phyloP scores from a whole-genome alignment of 2,888 invertebrate species.

The Apoda limacodes region DNA sequence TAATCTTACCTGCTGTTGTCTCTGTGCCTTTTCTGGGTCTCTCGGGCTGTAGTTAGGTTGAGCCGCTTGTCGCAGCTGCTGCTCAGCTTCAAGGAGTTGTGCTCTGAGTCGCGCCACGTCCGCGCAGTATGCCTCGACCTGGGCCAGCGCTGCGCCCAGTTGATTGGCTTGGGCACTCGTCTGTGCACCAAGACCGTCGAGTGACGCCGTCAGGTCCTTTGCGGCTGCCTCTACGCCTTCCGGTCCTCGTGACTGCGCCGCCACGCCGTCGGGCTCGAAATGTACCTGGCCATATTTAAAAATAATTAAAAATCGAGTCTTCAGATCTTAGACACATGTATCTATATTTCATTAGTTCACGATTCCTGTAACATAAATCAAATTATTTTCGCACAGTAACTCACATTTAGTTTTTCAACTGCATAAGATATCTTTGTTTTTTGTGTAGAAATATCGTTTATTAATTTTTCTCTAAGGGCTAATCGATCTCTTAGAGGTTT shows the following conservation, averaged over 20 bases:
- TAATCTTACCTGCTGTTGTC: slow-evolving; percentile 88
- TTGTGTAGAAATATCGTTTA: slow-evolving; percentile 89
- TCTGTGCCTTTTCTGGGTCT: slow-evolving; percentile 83
- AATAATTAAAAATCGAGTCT: too few species aligned
- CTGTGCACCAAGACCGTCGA: slow-evolving; percentile 73
- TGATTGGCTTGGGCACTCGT: slow-evolving; percentile 75
- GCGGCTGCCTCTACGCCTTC: slow-evolving; percentile 79
- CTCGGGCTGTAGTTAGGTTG: slow-evolving; percentile 86
- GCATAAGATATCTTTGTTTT: slow-evolving; percentile 90
- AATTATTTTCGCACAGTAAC: slow-evolving; percentile 24
- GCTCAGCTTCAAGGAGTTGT: slow-evolving; percentile 88
- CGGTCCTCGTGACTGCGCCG: slow-evolving; percentile 77
- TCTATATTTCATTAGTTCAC: too few species aligned
- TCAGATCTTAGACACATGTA: too few species aligned
- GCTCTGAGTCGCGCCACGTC: slow-evolving; percentile 88
- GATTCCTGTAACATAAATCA: too few species aligned
- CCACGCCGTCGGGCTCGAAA: slow-evolving; percentile 89
- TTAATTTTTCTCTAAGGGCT: slow-evolving; percentile 85
- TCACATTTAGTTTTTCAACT: slow-evolving; percentile 90
- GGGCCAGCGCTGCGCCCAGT: slow-evolving; percentile 81
- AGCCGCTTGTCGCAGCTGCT: slow-evolving; percentile 84
- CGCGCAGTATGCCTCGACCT: slow-evolving; percentile 89
- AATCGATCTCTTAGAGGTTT: slow-evolving; percentile 90
- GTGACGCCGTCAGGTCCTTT: slow-evolving; percentile 74
- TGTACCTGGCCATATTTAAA: slow-evolving; percentile 76